Evolutionary conservation across 2,888 invertebrate genomes (phyloP), one percentile per base, ranked within the genome.

Genomic region (Gnatocerus cornutus): DNA sequence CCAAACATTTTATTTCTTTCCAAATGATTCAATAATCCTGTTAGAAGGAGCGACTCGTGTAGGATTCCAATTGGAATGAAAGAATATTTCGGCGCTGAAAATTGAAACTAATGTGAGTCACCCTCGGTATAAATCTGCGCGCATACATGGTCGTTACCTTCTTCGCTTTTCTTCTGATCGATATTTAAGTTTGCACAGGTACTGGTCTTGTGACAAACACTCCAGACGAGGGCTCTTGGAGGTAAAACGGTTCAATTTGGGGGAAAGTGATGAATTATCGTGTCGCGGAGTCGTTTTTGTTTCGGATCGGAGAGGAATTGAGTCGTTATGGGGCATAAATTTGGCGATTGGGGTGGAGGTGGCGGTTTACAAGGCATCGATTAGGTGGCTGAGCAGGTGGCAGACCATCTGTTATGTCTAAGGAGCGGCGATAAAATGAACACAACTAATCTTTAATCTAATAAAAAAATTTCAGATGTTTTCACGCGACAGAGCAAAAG

Each of bases 81-180:
- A 21, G 21, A 21, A 21, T 21, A 21, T 10, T 8, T 30, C 30
- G 8, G 29, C 12, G 29, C 33, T 30, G 55, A 55, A 55, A 55
- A 55, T 55, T 55, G 55, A 55, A 55, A 55, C 37, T 55, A 55
- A 52, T 52, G 52, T 12, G 29, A 48, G 37, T 39, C 37, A 13
- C 33, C 55, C 39, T n/a, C 16, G 14, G 37, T 37, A 33, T 37
- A 37, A 55, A 37, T 55, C 55, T 39, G 39, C 12, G 1, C 9
- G 14, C 5, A 50, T 50, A 50, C 50, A 48, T 21, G 10, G 29
- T 29, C 30, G 50, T 29, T 29, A 50, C 30, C 50, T 30, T 29
- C 50, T 50, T 29, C 29, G 50, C 14, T 43, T 10, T 27, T 50
- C 16, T 7, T 16, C 46, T 29, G 50, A 10, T 50, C 50, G 50